Conservation (phyloP, 2,888 invertebrate genomes). For the Microplitis manilae region DNA sequence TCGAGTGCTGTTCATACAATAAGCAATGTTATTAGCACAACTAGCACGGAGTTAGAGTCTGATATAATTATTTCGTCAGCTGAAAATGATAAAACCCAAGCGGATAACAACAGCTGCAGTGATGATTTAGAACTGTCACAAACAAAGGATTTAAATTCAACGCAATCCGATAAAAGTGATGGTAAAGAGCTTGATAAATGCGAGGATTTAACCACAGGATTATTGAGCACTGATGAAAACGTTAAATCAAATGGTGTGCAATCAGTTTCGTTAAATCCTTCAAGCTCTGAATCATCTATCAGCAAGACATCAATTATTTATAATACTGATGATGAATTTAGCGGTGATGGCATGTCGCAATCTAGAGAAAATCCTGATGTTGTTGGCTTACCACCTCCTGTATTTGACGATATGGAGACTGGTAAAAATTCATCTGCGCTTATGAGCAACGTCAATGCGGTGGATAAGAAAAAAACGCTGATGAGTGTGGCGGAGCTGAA, state of each 20-base stretch:
- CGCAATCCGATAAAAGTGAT: background rate
- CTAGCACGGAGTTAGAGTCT: background rate
- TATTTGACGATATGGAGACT: background rate
- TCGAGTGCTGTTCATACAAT: background rate
- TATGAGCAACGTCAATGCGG: constrained; percentile 29
- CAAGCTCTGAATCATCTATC: background rate
- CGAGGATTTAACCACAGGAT: background rate
- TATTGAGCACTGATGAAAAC: background rate
- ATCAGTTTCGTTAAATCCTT: background rate
- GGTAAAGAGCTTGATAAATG: background rate
- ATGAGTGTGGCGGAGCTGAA: constrained; percentile 55
- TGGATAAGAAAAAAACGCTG: constrained; percentile 55
- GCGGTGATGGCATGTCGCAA: too few relatives aligned
- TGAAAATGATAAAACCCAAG: background rate
- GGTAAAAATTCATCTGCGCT: background rate
- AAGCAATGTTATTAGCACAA: background rate
- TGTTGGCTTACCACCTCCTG: background rate
- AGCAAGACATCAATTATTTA: background rate
- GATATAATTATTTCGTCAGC: background rate
- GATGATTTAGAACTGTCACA: background rate
- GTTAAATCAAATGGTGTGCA: background rate
- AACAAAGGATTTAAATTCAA: background rate
- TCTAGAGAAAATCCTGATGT: too few relatives aligned
- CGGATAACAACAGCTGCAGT: background rate
- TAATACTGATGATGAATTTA: background rate